These are phyloP conservation scores for Moxostoma hubbsi DNA, from an alignment of 2,797 vertebrate species.

Conservation along the genomic window DNA sequence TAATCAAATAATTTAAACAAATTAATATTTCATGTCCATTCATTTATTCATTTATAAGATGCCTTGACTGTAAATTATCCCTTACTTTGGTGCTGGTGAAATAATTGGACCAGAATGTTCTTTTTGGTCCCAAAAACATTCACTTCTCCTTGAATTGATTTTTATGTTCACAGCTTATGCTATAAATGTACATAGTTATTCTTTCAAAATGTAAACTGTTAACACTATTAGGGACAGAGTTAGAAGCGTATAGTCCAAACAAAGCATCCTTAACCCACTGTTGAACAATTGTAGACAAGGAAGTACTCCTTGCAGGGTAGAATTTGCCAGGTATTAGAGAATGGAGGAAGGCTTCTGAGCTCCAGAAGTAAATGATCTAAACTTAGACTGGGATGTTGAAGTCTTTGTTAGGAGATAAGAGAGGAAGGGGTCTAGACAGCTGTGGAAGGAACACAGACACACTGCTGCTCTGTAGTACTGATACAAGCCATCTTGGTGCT, in stretches of 20 bases:
- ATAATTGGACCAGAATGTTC: neutral
- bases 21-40: no score
- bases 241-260: neutral
- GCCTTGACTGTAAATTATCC: no score
- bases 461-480: conserved; percentile 83
- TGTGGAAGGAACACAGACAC: conserved; percentile 91
- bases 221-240: conserved; percentile 1
- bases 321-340: conserved; percentile 48
- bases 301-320: neutral
- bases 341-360: conserved; percentile 54
- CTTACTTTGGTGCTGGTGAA: neutral
- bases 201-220: neutral
- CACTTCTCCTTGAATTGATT: neutral
- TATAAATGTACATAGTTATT: neutral
- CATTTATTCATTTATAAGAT: no score
- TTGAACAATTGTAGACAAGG: conserved; percentile 30
- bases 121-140: neutral
- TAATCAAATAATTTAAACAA: neutral
- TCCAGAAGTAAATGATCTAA: conserved; percentile 63
- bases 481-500: conserved; percentile 80
- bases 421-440: conserved; percentile 92
- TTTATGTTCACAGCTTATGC: neutral
- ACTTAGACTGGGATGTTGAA: conserved; percentile 65
- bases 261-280: conserved; percentile 36
- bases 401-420: conserved; percentile 85